Evolutionary conservation across 2,113 vertebrate genomes (phyloP).

Genomic region (Pelvicachromis taeniatus): DNA sequence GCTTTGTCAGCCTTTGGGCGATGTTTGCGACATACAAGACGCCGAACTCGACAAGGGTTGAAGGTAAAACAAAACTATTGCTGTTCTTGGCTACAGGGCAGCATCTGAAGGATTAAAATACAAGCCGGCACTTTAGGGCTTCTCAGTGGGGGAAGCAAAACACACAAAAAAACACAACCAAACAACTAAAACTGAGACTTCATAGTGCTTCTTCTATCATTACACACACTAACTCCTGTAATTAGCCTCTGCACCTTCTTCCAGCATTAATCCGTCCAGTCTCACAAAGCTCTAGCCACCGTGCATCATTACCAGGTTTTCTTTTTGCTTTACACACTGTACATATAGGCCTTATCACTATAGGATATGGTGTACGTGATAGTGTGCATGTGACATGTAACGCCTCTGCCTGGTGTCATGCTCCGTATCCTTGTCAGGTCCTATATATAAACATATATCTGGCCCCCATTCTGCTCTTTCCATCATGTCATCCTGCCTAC

Average conservation of each 20-base stretch:
- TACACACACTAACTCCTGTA: background rate
- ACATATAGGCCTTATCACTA: slow-evolving; percentile 19
- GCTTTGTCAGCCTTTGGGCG: slow-evolving; percentile 41
- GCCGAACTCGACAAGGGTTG: slow-evolving; percentile 30
- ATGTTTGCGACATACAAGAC: slow-evolving; percentile 35
- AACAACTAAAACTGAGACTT: background rate
- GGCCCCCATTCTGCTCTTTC: slow-evolving; percentile 49
- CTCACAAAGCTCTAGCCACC: background rate
- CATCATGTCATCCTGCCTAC: slow-evolving; percentile 53
- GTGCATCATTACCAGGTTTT: background rate
- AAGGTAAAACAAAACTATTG: slow-evolving; percentile 39
- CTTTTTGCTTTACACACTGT: slow-evolving; percentile 11
- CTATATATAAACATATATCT: slow-evolving; percentile 60
- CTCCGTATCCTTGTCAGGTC: slow-evolving; percentile 42
- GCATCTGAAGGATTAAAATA: slow-evolving; percentile 31
- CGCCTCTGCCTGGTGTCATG: slow-evolving; percentile 40
- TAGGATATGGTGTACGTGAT: slow-evolving; percentile 39
- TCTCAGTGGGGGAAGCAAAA: background rate
- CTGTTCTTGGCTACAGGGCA: background rate
- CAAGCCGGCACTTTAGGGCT: background rate
- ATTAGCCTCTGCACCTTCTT: background rate
- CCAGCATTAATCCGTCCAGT: background rate
- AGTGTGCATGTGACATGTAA: slow-evolving; percentile 31
- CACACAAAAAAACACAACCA: background rate
- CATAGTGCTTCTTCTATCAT: background rate